Evolutionary conservation across 2,113 vertebrate genomes (phyloP), one percentile per base, ranked within the genome.

Genomic region (Pelecanoides urinatrix): DNA sequence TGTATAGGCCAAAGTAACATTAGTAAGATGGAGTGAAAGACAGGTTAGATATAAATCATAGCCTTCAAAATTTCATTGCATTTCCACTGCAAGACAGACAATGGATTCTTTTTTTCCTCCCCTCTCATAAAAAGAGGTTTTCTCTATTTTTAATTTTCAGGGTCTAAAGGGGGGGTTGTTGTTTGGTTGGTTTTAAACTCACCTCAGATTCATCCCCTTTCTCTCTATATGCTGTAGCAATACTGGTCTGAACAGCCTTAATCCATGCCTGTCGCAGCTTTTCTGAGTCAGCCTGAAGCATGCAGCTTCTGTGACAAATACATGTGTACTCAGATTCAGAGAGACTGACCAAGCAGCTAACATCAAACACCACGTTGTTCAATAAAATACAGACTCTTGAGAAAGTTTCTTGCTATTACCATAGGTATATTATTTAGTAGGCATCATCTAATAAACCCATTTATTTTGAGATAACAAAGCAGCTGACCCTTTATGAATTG

Each of bases 251-350:
- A 80, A 99, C 99, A 34, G 99, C 99, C 98, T 99, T 99, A 96
- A 99, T 99, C 99, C 99, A 99, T 0, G 99, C 99, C 96, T 99
- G 99, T 26, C 99, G 98, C 97, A 99, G 98, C 93, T 99, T 99
- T 90, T 99, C 99, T 0, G 99, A 99, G 97, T 99, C 99, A 13
- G 99, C 99, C 98, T 99, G 99, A 94, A 99, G 99, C 98, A 99
- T 99, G 91, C 99, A 99, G 97, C 99, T 99, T 98, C 99, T 99
- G 97, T 49, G 67, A 94, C 66, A 94, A 83, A 97, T 17, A 40
- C 67, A 53, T 0, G 16, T 20, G 45, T 0, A 8, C 30, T 45
- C 59, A 86, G 45, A 29, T 20, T 61, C 26, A 75, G 47, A 62
- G 11, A 80, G 13, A 62, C 45, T 23, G 25, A 65, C 59, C 66